These are phyloP conservation scores for Bombus picipes DNA, from an alignment of 1,140 invertebrate species.

Conservation along the genomic window DNA sequence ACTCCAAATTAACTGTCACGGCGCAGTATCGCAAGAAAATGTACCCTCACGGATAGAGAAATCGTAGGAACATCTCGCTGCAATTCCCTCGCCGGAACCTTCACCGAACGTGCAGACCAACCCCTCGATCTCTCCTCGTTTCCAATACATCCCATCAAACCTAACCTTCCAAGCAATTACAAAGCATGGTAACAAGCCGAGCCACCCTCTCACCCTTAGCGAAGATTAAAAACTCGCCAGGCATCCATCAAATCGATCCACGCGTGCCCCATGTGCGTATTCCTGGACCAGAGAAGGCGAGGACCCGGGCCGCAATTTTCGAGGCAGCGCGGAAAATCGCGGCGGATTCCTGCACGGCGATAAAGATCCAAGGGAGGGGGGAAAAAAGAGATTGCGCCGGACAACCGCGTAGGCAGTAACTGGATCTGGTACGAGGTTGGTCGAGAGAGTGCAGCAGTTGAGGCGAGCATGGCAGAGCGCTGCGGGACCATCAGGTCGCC, in stretches of 20 bases:
- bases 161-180: neutral
- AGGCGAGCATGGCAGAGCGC: conserved; percentile 71
- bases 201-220: no score
- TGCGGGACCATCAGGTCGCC: conserved; percentile 81
- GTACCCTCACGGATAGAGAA: neutral
- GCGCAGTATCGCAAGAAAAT: neutral
- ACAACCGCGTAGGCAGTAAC: conserved; percentile 61
- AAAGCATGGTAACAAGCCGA: neutral
- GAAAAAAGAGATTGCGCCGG: conserved; percentile 56
- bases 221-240: conserved; percentile 21
- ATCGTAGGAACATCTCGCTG: neutral
- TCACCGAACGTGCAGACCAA: neutral
- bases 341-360: conserved; percentile 3
- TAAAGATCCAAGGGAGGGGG: conserved; percentile 50
- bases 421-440: conserved; percentile 64
- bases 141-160: neutral
- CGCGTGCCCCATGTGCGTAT: conserved; percentile 6
- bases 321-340: neutral
- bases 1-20: neutral
- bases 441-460: conserved; percentile 61
- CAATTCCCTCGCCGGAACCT: neutral
- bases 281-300: neutral
- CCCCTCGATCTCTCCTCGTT: neutral
- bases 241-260: neutral
- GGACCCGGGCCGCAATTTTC: conserved; percentile 1